Conservation (phyloP, 2,888 invertebrate genomes). For the Linnaemya vulpina region DNA sequence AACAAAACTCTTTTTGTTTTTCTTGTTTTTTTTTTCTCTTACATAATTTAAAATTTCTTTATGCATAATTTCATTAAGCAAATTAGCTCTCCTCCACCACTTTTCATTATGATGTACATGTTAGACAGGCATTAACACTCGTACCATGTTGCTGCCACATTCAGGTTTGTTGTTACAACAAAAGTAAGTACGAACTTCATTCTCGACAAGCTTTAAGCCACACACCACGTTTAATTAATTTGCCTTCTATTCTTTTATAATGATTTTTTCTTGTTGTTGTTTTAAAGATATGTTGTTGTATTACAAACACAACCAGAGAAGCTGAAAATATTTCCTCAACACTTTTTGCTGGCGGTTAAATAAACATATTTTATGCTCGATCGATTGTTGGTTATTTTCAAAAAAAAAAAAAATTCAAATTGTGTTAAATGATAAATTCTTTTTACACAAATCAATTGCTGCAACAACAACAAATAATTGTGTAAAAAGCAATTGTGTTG, state of each 20-base stretch:
- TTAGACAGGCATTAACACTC: neutral
- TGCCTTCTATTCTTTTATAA: no score
- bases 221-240: constrained; percentile 34
- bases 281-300: no score
- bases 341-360: constrained; percentile 44
- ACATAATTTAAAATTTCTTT: neutral
- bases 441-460: constrained; percentile 67
- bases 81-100: neutral
- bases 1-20: neutral
- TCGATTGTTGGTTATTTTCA: constrained; percentile 21
- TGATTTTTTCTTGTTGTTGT: no score
- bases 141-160: constrained; percentile 15
- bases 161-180: constrained; percentile 26
- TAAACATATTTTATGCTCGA: constrained; percentile 44
- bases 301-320: no score
- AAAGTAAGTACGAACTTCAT: neutral
- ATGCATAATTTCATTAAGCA: neutral
- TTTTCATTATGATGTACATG: constrained; percentile 7
- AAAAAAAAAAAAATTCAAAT: constrained; percentile 30
- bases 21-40: no score
- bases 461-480: neutral
- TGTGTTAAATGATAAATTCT: constrained; percentile 71
- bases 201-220: constrained; percentile 33
- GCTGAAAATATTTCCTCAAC: constrained; percentile 66
- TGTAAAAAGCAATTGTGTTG: constrained; percentile 23